Base-by-base conservation (phyloP, 53 echinoderm and acorn worm species). In the Antedon mediterranea region DNA sequence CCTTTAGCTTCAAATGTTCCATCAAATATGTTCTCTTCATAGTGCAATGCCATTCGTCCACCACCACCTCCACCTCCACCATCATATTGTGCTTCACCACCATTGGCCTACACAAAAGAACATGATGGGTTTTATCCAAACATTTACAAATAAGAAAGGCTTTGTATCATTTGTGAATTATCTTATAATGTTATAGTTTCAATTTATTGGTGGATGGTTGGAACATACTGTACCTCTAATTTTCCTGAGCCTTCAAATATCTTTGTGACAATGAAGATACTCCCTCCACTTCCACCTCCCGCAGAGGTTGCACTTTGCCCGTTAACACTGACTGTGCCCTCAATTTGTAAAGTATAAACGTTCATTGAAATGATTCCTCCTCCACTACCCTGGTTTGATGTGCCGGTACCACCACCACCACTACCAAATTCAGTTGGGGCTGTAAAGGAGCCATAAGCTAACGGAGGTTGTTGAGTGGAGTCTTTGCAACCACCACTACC, bases 61-160 rank as follows among this genome's bases (percentile, higher is more conserved):
- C 87, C 87, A 34, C 93, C 89, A 5, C 93, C 93, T 0, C 93
- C 93, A 15, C 93, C 93, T 0, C 93, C 93, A 15, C 93, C 93
- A 0, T 82, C 89, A 74, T 37, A 34, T 32, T 57, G 73, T 11
- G 86, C 92, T 79, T 86, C 74, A 0, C 93, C 93, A 0, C 93
- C 93, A 79, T 89, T 89, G 14, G 82, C 85, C 84, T 84, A 29
- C 0, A 31, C 30, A 30, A 33, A 77, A n/a, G 13, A 34, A 8
- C 3, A 81, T 70, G 18, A 14, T 41, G n/a, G 37, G 37, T 37
- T 6, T 6, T 37, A 6, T 6, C 37, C 37, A 37, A 37, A 11
- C 37, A 37, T 37, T 37, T 37, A 37, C 37, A 6, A 6, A 6
- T 37, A 6, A 37, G 37, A 37, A 6, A n/a, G n/a, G n/a, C n/a